Evolutionary conservation across 2,888 invertebrate genomes (phyloP), one percentile per base, ranked within the genome.

Genomic region (Megalurothrips usitatus): DNA sequence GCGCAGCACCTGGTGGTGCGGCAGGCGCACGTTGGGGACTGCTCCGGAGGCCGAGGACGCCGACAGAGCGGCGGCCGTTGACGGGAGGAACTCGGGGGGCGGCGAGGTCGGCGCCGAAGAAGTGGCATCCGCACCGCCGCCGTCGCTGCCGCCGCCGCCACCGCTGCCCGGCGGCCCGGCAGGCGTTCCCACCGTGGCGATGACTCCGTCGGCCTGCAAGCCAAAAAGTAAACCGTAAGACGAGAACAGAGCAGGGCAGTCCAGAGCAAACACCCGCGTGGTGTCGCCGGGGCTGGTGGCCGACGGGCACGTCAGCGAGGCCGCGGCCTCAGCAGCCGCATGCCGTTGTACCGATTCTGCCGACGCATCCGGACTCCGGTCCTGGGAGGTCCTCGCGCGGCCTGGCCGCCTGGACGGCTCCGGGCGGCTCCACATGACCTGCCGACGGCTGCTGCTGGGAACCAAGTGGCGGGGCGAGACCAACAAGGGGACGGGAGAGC

Each of bases 21-120:
- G 82, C 4, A 81, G 82, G 17, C 80, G 87, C 84, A 87, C 86
- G 85, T 87, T 86, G 85, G 87, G 87, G 84, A 28, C 26, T 63
- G 58, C 43, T 14, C 43, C 47, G 47, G 47, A 43, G 19, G 48
- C 14, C 79, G 48, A 17, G 17, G 79, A 17, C 17, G 43, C 17
- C 28, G 48, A 11, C 26, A 19, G 14, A 4, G 26, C 17, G 47
- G 34, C 17, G 79, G 79, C 17, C 43, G 79, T 28, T 48, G 34
- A 43, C 2, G 34, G 34, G 34, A 43, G 34, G 34, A 43, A 43
- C 6, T 43, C 34, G 34, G 34, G 34, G 34, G 34, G 34, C 6
- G 6, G 34, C 34, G 34, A 43, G 34, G 34, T 43, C 34, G 34
- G 34, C 34, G 34, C 6, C 34, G 34, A 43, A 2, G 34, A 2